phyloP scores from a whole-genome alignment of 2,113 vertebrate species.

The Montifringilla adamsi region DNA sequence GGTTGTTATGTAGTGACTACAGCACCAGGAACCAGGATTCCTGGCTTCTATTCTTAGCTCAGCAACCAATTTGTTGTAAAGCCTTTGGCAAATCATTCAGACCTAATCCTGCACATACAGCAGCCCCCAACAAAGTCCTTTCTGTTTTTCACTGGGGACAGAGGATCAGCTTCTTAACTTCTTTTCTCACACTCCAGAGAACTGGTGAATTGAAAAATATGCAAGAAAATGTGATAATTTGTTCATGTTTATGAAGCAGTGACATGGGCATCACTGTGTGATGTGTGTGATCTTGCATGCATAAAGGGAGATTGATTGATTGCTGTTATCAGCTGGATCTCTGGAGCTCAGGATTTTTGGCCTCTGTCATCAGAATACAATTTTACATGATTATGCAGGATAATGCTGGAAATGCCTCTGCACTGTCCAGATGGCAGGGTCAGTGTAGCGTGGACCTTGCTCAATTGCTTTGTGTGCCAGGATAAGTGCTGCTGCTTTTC shows the following conservation, averaged over 20 bases:
- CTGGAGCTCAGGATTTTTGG: slow-evolving; percentile 22
- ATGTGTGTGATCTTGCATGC: not conserved
- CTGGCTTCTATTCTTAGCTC: not conserved
- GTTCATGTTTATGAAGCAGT: not conserved
- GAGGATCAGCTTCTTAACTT: not conserved
- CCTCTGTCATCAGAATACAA: slow-evolving; percentile 1
- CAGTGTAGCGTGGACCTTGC: not conserved
- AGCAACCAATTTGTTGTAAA: not conserved
- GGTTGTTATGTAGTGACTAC: accelerated
- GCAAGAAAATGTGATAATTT: not conserved
- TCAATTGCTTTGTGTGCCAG: not conserved
- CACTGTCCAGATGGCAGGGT: slow-evolving; percentile 59
- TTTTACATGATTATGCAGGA: slow-evolving; percentile 34
- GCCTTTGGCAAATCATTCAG: not conserved
- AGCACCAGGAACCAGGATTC: not conserved
- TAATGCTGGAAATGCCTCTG: slow-evolving; percentile 39
- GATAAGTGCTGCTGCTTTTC: not conserved
- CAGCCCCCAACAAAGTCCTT: not conserved
- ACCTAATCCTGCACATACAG: not conserved
- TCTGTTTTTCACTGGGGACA: not conserved
- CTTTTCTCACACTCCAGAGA: not conserved
- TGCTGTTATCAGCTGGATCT: not conserved
- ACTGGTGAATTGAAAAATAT: not conserved
- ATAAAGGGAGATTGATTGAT: not conserved
- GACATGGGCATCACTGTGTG: not conserved